Percentiles rank a stretch among this genome's conserved stretches.
Conservation (phyloP, 2,113 vertebrate genomes). For the Sphyrna mokarran region DNA sequence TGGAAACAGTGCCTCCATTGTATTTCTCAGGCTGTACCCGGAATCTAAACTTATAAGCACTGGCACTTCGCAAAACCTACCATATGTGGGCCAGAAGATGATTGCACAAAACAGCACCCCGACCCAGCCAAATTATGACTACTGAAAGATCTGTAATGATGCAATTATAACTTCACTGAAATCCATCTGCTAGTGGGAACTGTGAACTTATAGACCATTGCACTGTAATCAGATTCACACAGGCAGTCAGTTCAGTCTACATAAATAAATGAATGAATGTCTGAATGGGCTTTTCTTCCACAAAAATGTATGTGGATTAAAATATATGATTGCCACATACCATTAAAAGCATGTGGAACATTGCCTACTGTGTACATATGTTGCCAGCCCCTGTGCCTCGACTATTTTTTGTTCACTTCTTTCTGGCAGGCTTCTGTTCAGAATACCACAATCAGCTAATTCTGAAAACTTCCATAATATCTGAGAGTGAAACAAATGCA, state of each 20-base stretch:
- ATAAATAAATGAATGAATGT: constrained; percentile 37
- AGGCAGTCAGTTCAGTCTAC: constrained; percentile 32
- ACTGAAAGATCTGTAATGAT: constrained; percentile 34
- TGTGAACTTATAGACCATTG: constrained; percentile 9
- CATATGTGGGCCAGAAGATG: constrained; percentile 12
- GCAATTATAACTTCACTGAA: constrained; percentile 35
- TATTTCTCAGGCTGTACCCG: constrained; percentile 28
- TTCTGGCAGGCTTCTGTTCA: constrained; percentile 7
- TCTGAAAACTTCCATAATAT: not conserved
- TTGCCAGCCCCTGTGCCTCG: not conserved
- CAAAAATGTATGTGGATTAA: constrained; percentile 32
- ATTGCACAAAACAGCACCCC: constrained; percentile 36
- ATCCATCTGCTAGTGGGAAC: constrained; percentile 34
- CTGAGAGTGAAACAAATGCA: not conserved
- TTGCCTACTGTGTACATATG: not conserved
- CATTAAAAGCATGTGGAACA: constrained; percentile 23
- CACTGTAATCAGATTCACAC: constrained; percentile 32
- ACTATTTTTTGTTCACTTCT: not conserved
- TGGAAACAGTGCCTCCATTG: constrained; percentile 27
- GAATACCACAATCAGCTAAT: not conserved
- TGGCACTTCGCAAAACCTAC: constrained; percentile 22
- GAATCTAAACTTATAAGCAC: constrained; percentile 26
- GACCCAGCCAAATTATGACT: constrained; percentile 31
- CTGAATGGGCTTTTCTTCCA: constrained; percentile 33
- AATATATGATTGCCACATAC: constrained; percentile 30